Conservation (phyloP, 2,888 invertebrate genomes). For the Hetaerina titia region DNA sequence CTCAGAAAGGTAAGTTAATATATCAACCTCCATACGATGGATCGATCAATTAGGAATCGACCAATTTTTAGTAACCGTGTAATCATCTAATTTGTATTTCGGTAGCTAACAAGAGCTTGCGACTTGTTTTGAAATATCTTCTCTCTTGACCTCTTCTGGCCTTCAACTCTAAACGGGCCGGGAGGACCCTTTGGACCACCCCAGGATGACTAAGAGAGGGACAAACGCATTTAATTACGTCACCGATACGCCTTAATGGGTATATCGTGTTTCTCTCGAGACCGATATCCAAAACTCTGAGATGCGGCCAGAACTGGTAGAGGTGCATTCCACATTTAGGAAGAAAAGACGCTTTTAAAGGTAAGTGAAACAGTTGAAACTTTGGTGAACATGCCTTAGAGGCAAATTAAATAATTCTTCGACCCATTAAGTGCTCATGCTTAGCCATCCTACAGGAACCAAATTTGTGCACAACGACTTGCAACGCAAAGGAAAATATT, state of each 20-base stretch:
- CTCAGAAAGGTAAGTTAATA: too few relatives aligned
- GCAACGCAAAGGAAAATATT: too few relatives aligned
- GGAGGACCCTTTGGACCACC: conserved; percentile 31
- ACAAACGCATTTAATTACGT: conserved; percentile 59
- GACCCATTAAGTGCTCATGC: too few relatives aligned
- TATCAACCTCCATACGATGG: not conserved
- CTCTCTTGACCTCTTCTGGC: not conserved
- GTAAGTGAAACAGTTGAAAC: not conserved
- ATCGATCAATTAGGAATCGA: not conserved
- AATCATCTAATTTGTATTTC: not conserved
- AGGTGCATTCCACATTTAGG: conserved; percentile 34
- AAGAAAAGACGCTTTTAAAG: not conserved
- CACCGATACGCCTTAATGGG: conserved; percentile 60
- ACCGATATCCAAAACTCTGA: not conserved
- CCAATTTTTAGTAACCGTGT: not conserved
- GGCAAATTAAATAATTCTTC: not conserved
- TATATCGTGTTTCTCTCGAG: conserved; percentile 50
- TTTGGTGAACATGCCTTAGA: not conserved
- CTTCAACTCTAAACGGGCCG: conserved; percentile 45
- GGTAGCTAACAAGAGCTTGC: not conserved
- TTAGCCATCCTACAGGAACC: too few relatives aligned
- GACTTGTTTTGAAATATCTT: not conserved
- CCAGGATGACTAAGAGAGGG: conserved; percentile 42
- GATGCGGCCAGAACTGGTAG: not conserved
- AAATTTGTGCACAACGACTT: too few relatives aligned